These are phyloP conservation scores for Petrocephalus sullivani DNA, from an alignment of 2,797 vertebrate genomes.

Conservation along the genomic window DNA sequence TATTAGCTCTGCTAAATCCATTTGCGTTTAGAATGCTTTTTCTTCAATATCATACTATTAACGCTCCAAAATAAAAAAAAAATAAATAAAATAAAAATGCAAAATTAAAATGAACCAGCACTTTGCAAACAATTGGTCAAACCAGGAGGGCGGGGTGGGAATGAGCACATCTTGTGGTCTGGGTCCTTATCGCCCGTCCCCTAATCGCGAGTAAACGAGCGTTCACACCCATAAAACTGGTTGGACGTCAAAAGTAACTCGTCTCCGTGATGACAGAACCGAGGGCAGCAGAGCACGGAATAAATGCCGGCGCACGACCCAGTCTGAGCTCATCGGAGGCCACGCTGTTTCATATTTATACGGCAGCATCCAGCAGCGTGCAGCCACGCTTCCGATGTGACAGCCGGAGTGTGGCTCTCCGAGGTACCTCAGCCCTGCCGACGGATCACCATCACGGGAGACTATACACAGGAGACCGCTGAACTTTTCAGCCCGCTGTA, in stretches of 20 bases:
- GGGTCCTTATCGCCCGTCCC: not conserved
- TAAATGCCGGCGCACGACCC: slow-evolving; percentile 68
- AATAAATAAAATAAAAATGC: not conserved
- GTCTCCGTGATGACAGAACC: slow-evolving; percentile 61
- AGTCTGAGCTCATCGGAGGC: slow-evolving; percentile 61
- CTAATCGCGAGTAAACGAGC: not conserved
- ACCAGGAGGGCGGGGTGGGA: not conserved
- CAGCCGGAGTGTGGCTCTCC: slow-evolving; percentile 29
- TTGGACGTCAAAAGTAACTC: slow-evolving; percentile 66
- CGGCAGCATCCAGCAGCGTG: slow-evolving; percentile 55
- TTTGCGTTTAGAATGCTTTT: not conserved
- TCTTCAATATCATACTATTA: not conserved
- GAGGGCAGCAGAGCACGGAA: slow-evolving; percentile 63
- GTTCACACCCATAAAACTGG: slow-evolving; percentile 61
- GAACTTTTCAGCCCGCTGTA: slow-evolving; percentile 6
- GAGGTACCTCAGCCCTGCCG: not conserved
- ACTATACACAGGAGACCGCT: not conserved
- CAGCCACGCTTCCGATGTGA: slow-evolving; percentile 60
- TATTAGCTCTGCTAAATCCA: not conserved
- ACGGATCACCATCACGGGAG: not conserved
- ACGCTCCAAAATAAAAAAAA: not conserved
- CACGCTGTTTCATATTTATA: slow-evolving; percentile 64
- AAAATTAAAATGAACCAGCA: not conserved
- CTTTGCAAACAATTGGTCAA: not conserved
- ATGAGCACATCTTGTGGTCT: not conserved